These are phyloP conservation scores for Syrista parreyssii DNA, from an alignment of 2,888 invertebrate species.

Conservation along the genomic window DNA sequence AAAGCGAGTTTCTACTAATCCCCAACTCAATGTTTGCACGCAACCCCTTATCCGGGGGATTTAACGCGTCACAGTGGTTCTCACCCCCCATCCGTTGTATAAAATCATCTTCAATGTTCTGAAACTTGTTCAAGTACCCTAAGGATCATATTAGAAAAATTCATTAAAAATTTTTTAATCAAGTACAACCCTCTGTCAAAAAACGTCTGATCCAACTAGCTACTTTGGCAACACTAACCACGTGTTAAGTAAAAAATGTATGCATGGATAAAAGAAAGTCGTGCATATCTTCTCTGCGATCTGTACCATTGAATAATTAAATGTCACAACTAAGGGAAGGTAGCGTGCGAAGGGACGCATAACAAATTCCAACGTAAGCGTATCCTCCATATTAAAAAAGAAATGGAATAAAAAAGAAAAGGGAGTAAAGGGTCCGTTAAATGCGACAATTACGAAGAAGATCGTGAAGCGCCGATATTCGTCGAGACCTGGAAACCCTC, in stretches of 20 bases:
- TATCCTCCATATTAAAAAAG: background rate
- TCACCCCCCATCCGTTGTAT: background rate
- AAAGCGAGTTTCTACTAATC: slow-evolving; percentile 3
- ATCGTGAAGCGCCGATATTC: slow-evolving; percentile 9
- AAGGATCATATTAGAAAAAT: background rate
- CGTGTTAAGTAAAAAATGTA: background rate
- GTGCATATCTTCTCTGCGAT: background rate
- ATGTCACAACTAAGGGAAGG: background rate
- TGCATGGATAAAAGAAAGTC: background rate
- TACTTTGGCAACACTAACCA: background rate
- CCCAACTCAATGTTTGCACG: background rate
- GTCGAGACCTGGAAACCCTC: slow-evolving; percentile 33
- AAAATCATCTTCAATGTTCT: background rate
- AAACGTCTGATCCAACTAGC: background rate
- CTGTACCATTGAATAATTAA: background rate
- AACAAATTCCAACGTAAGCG: background rate
- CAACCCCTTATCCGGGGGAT: background rate
- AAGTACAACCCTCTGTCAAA: background rate
- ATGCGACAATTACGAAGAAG: slow-evolving; percentile 2
- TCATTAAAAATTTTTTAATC: background rate
- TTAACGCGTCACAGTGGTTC: background rate
- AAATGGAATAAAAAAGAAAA: background rate
- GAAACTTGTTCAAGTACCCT: background rate
- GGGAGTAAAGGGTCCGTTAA: background rate
- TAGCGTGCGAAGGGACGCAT: background rate